These are phyloP conservation scores for Coracias cyanogaster DNA, from an alignment of 2,797 vertebrate genomes.

Conservation along the genomic window DNA sequence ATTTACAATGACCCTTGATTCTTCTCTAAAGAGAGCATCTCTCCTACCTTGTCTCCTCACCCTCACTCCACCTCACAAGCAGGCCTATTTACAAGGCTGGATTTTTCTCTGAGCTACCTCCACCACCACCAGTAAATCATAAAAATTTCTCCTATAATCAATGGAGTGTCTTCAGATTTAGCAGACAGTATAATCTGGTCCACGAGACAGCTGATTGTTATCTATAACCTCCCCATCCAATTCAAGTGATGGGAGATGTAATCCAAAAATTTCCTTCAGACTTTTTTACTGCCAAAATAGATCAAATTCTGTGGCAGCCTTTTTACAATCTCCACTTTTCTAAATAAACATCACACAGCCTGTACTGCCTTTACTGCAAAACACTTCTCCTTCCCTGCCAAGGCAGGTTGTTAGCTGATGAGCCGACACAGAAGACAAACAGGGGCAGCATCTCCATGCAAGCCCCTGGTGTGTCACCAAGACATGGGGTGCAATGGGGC, in stretches of 20 bases:
- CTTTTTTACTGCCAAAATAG: constrained; percentile 62
- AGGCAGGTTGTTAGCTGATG: neutral
- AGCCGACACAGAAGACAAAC: neutral
- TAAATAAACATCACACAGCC: constrained; percentile 56
- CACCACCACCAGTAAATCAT: constrained; percentile 31
- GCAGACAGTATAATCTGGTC: constrained; percentile 60
- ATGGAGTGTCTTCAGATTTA: constrained; percentile 56
- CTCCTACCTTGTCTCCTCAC: neutral
- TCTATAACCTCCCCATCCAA: constrained; percentile 56
- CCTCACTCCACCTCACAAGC: neutral
- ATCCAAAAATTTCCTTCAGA: constrained; percentile 55
- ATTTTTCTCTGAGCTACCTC: neutral
- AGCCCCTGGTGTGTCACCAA: neutral
- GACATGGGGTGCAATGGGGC: accelerated
- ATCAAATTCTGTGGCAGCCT: constrained; percentile 55
- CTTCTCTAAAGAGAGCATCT: neutral
- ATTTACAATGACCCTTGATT: neutral
- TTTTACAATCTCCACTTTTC: constrained; percentile 53
- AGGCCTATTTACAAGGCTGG: neutral
- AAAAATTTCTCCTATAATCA: constrained; percentile 50
- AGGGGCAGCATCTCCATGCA: accelerated
- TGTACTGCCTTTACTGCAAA: constrained; percentile 6
- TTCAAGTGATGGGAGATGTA: constrained; percentile 35
- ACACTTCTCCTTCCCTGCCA: neutral
- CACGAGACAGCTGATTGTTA: constrained; percentile 58